These are phyloP conservation scores for Epizoanthus stellaris DNA, from an alignment of 92 coral and sea anemone species.

Conservation along the genomic window DNA sequence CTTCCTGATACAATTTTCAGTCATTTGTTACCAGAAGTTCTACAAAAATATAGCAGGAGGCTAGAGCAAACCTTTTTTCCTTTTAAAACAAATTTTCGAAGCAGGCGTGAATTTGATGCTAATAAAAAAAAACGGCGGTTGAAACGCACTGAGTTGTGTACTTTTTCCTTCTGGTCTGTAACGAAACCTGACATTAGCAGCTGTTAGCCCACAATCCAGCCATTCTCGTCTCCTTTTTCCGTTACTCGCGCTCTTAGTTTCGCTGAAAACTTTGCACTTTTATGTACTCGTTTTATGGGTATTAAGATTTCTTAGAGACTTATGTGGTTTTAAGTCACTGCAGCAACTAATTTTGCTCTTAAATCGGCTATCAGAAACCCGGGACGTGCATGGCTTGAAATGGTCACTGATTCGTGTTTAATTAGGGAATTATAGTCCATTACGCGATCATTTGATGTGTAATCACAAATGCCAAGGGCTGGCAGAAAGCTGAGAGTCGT, in stretches of 20 bases:
- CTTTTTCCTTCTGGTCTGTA: background rate
- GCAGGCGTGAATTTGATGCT: constrained; percentile 1
- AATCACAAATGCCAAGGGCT: constrained; percentile 41
- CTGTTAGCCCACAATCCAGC: background rate
- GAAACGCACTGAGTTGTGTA: background rate
- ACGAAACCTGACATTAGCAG: constrained; percentile 5
- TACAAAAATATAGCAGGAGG: background rate
- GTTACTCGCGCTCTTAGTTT: background rate
- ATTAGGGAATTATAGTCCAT: constrained; percentile 84
- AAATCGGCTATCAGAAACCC: constrained; percentile 23
- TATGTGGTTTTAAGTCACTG: constrained; percentile 2
- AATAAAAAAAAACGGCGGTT: background rate
- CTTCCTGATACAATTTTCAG: background rate
- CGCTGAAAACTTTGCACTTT: constrained; percentile 11
- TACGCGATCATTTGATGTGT: constrained; percentile 70
- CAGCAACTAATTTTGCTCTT: background rate
- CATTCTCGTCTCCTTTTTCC: background rate
- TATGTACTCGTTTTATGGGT: background rate
- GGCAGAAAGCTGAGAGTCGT: constrained; percentile 37
- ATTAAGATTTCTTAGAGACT: background rate
- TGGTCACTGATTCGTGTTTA: constrained; percentile 69
- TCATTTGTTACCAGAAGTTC: constrained; percentile 12
- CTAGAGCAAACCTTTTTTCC: background rate
- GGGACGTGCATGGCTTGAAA: constrained; percentile 24
- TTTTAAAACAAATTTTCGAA: background rate